phyloP scores from a whole-genome alignment of 1,140 invertebrate species.

The Ctenoplectra terminalis region DNA sequence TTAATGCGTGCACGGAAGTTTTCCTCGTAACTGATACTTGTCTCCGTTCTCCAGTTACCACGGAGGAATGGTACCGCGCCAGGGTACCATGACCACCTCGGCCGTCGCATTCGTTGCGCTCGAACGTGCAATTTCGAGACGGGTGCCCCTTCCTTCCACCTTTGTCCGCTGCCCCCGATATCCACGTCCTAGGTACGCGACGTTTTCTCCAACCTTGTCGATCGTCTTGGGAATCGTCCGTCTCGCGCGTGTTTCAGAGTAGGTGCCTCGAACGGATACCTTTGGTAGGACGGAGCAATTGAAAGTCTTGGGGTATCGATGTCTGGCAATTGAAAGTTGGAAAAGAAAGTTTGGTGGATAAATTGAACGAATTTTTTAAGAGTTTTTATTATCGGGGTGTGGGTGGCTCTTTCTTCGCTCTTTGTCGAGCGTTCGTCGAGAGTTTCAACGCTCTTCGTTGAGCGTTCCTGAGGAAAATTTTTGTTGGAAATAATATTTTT shows the following conservation, averaged over 20 bases:
- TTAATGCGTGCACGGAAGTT: constrained; percentile 74
- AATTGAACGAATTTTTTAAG: too few relatives aligned
- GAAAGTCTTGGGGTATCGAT: not conserved
- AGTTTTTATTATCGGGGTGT: too few relatives aligned
- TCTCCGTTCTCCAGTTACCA: constrained; percentile 73
- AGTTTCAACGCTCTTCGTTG: too few relatives aligned
- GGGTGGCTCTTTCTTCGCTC: too few relatives aligned
- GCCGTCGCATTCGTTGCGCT: constrained; percentile 65
- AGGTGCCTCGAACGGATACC: too few relatives aligned
- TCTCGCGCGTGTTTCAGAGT: not conserved
- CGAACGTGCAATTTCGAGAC: constrained; percentile 68
- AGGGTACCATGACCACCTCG: constrained; percentile 66
- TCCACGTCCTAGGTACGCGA: constrained; percentile 16
- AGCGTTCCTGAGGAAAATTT: too few relatives aligned
- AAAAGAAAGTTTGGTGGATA: not conserved
- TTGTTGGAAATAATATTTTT: too few relatives aligned
- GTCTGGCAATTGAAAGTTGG: not conserved
- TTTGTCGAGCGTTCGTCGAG: too few relatives aligned
- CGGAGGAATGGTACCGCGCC: constrained; percentile 66
- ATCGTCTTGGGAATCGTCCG: constrained; percentile 46
- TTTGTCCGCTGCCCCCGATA: constrained; percentile 54
- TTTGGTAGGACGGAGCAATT: not conserved
- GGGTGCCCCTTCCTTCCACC: constrained; percentile 31
- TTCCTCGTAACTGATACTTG: constrained; percentile 77
- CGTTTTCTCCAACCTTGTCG: constrained; percentile 38